A percentile compares a stretch with the other conserved stretches of the same genome.
Conservation (phyloP, 2,113 vertebrate genomes). For the Mesitornis unicolor region DNA sequence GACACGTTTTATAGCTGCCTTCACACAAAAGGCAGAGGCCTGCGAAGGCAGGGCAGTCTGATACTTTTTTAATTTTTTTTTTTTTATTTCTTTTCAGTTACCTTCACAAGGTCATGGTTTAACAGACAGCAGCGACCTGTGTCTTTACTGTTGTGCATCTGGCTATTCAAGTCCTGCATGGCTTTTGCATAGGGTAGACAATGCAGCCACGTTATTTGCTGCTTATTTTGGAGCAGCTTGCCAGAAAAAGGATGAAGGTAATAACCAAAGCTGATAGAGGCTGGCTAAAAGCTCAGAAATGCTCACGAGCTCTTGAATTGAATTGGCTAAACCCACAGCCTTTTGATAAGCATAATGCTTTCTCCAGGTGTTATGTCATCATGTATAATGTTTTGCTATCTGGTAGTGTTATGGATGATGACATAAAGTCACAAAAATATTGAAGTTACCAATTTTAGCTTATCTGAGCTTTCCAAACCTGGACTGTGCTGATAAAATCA, state of each 20-base stretch:
- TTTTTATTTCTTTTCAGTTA: neutral
- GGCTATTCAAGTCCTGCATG: neutral
- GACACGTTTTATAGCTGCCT: neutral
- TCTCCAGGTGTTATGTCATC: slow-evolving; percentile 57
- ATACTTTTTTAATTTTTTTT: neutral
- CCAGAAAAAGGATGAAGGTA: neutral
- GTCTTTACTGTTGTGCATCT: neutral
- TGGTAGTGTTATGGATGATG: slow-evolving; percentile 34
- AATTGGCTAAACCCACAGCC: slow-evolving; percentile 8
- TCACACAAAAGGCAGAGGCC: neutral
- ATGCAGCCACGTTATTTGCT: neutral
- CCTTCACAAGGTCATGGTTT: neutral
- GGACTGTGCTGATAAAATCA: slow-evolving; percentile 9
- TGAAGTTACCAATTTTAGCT: slow-evolving; percentile 10
- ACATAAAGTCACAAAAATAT: slow-evolving; percentile 61
- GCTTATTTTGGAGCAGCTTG: slow-evolving; percentile 1
- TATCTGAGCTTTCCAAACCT: slow-evolving; percentile 40
- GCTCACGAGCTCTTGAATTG: slow-evolving; percentile 38
- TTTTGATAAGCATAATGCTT: slow-evolving; percentile 55
- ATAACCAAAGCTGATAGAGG: slow-evolving; percentile 41
- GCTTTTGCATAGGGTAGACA: neutral
- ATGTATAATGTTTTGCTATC: slow-evolving; percentile 20
- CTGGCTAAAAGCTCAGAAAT: slow-evolving; percentile 26
- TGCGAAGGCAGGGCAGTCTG: neutral
- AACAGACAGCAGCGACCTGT: neutral